Percentiles rank a stretch among this genome's conserved stretches.
These are phyloP conservation scores for Emydura subglobosa DNA, from an alignment of 2,113 vertebrate species.

Conservation along the genomic window DNA sequence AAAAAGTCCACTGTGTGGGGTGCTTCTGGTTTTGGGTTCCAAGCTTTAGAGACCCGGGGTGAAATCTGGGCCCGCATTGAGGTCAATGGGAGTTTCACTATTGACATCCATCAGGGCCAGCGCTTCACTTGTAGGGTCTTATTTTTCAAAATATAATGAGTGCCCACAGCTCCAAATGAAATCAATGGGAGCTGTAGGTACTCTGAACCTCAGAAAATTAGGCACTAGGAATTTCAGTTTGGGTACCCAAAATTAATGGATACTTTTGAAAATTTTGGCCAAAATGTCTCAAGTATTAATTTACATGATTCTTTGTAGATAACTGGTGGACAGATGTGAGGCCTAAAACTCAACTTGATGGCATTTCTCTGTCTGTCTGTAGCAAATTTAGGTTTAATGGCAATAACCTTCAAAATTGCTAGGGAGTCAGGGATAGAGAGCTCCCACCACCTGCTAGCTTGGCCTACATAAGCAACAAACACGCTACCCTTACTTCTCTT, in stretches of 20 bases:
- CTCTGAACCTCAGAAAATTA: background rate
- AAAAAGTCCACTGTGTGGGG: background rate
- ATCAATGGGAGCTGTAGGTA: background rate
- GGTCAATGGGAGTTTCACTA: background rate
- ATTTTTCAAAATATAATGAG: background rate
- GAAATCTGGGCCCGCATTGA: background rate
- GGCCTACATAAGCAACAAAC: background rate
- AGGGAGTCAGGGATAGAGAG: background rate
- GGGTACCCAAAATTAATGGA: background rate
- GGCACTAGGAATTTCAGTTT: background rate
- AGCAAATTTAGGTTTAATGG: background rate
- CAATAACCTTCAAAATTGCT: background rate
- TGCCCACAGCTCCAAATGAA: background rate
- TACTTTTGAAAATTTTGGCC: background rate
- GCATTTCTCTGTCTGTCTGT: background rate
- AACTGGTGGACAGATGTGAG: background rate
- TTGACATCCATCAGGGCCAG: background rate
- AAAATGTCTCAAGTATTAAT: background rate
- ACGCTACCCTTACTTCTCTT: background rate
- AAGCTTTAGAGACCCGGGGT: background rate
- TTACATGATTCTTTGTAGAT: background rate
- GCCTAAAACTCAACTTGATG: background rate
- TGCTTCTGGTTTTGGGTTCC: background rate
- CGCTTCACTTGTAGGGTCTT: background rate
- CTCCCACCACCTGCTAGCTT: background rate